Evolutionary conservation across 2,113 vertebrate species (phyloP), one percentile per base, ranked within the genome.

Genomic region (Ceyx margarethae): DNA sequence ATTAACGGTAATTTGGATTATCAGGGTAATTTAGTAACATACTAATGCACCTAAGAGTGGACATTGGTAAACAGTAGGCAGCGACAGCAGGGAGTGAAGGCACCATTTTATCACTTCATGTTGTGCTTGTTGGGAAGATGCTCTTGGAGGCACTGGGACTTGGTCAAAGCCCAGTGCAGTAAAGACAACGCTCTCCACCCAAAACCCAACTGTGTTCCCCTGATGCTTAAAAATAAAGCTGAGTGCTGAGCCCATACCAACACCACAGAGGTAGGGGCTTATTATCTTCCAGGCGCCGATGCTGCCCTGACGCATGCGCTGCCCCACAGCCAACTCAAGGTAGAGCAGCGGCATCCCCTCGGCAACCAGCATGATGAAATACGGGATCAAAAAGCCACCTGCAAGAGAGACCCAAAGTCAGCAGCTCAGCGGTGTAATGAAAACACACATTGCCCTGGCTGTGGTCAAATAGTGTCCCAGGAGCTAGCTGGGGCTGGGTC

Each of bases 361-460:
- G 5, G 98, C 87, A 1, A 99, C 3, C 82, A 99, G 95, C 98
- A 99, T 99, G 86, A 99, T 22, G 7, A 99, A 0, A 75, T 99
- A 99, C 0, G 99, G 99, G 79, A 99, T 98, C 95, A 99, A 78
- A 94, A 99, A 99, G 2, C 98, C 98, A 12, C 99, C 99, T 99
- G 97, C 4, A 73, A 91, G 90, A 4, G 20, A 40, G 81, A 75
- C 5, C 53, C 64, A 81, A 50, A 17, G 50, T 71, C 51, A 85
- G 74, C 60, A 87, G 15, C 53, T 13, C 33, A 25, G 33, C 56
- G 73, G 64, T 40, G 11, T 19, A 6, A 58, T 13, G 35, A 89
- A 43, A 16, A 43, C 29, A 72, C 12, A 13, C 1, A 13, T 50
- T 50, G 48, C 48, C 22, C 48, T 50, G 13, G 23, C 22, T 7